phyloP scores from a whole-genome alignment of 2,113 vertebrate genomes.

The Arenaria interpres region DNA sequence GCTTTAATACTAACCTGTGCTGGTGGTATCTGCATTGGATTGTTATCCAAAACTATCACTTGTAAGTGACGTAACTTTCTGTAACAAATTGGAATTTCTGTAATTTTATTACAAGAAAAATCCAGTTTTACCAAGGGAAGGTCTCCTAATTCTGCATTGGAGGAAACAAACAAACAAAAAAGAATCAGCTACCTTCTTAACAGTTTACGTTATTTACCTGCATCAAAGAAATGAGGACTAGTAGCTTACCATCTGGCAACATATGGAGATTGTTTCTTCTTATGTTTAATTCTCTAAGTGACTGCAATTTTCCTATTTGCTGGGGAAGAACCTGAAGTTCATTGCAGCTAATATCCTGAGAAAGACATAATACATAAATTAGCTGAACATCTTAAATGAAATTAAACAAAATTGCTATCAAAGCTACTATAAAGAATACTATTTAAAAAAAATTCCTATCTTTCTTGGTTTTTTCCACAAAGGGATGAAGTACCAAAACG shows the following conservation, averaged over 20 bases:
- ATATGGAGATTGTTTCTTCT: conserved; percentile 95
- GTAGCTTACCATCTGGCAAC: conserved; percentile 89
- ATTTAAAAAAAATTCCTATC: neutral
- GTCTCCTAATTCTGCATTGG: conserved; percentile 86
- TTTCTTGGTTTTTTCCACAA: neutral
- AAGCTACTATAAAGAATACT: neutral
- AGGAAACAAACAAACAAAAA: conserved; percentile 5
- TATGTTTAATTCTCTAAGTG: conserved; percentile 94
- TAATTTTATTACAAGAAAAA: conserved; percentile 99
- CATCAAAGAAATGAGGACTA: neutral
- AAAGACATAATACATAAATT: conserved; percentile 48
- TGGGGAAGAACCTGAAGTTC: conserved; percentile 95
- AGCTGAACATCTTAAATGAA: neutral
- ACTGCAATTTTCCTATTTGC: conserved; percentile 92
- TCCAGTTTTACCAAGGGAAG: conserved; percentile 94
- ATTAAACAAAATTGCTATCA: neutral
- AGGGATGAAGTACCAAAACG: neutral
- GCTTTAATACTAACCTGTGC: conserved; percentile 86
- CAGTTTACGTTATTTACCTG: neutral
- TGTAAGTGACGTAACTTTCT: conserved; percentile 92
- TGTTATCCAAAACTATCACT: conserved; percentile 94
- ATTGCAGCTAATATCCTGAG: conserved; percentile 96
- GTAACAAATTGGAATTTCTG: conserved; percentile 92
- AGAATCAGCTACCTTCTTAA: conserved; percentile 1
- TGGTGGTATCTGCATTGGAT: conserved; percentile 96